Percentiles rank a stretch among this genome's conserved stretches.
Conservation (phyloP, 2,797 vertebrate species). For the Enteromius mattozi region DNA sequence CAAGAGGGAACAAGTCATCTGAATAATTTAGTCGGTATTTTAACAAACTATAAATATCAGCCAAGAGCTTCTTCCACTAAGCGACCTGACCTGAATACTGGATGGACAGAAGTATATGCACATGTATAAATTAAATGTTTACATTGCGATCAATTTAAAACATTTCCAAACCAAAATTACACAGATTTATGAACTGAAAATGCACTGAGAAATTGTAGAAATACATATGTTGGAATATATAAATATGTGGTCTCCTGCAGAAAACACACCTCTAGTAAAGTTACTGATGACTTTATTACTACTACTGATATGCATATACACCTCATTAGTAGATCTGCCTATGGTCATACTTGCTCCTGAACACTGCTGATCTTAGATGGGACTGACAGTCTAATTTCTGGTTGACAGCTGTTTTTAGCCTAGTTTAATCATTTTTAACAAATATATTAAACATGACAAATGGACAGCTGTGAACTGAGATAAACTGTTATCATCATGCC, state of each 20-base stretch:
- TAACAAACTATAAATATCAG: slow-evolving; percentile 11
- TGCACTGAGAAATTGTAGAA: no score
- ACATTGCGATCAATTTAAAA: background rate
- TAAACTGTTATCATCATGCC: background rate
- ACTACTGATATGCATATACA: background rate
- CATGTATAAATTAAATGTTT: background rate
- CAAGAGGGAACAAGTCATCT: slow-evolving; percentile 19
- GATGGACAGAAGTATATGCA: background rate
- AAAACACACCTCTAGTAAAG: background rate
- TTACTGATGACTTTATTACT: background rate
- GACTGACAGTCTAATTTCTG: background rate
- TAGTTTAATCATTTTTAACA: background rate
- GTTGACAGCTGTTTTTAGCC: slow-evolving; percentile 5
- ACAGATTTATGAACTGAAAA: background rate
- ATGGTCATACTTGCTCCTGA: background rate
- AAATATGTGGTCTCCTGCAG: background rate
- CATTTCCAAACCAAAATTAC: background rate
- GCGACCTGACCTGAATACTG: slow-evolving; percentile 7
- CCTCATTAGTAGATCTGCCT: background rate
- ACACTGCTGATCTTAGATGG: background rate
- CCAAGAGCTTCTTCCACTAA: background rate
- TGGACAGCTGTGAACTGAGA: slow-evolving; percentile 1
- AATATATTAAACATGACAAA: slow-evolving; percentile 19
- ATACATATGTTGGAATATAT: background rate
- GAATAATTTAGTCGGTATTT: slow-evolving; percentile 16